Base-by-base conservation (phyloP, 92 coral and sea anemone species). In the Plumapathes pennacea region DNA sequence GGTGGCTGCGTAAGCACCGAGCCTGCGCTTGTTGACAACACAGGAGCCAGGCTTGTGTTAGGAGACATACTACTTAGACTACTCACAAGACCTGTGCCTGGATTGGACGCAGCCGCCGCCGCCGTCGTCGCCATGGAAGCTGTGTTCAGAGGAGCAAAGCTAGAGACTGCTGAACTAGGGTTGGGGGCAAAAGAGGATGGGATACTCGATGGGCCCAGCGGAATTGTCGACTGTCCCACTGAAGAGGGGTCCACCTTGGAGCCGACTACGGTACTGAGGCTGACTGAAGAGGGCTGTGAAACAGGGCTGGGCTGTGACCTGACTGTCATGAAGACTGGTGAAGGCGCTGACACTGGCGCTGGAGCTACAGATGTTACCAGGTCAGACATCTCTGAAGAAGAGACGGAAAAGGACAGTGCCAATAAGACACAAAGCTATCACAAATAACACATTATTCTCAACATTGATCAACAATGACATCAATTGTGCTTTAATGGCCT, bases 291-390 rank as follows among this genome's bases (percentile, higher is more conserved):
- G 29, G 88, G 80, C 62, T 70, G 82, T 25, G 89, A 57, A 33
- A 76, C 29, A 5, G 89, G 54, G 60, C 48, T 72, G 11, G 67
- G 65, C 64, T 74, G 88, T 45, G 77, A 34, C 25, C 69, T 67
- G 11, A 81, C 54, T 37, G 94, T 53, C 20, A 92, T 64, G 57
- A 89, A 64, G 60, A 73, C 67, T 43, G 95, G 72, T 2, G 94
- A 64, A 1, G 95, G 62, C n/a, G 85, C 37, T 25, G 96, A 40
- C 41, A 94, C 56, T 46, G 98, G 80, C 68, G 88, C 29, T 7
- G 99, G 76, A 15, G 99, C 69, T 22, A 94, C 72, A 39, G 99
- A 88, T 13, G 99, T 84, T 18, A 82, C 86, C 32, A 94, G 83
- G 26, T 74, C 85, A 22, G 69, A 64, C 26, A 84, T 68, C 37